Evolutionary conservation across 2,888 invertebrate species (phyloP), one percentile per base, ranked within the genome.

Genomic region (Suillia variegata): DNA sequence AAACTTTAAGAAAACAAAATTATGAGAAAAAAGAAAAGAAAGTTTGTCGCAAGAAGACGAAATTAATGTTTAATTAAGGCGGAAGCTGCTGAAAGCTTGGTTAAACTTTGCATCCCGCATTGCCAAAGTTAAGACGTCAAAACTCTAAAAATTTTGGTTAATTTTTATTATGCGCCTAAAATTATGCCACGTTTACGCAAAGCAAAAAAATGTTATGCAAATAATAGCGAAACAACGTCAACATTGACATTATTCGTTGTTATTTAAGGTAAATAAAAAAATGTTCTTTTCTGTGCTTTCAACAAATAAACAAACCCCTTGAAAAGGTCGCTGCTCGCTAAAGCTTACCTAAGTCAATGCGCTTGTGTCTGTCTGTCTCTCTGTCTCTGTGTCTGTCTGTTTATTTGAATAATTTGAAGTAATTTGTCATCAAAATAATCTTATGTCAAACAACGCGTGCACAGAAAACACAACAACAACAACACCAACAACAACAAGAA

Each of bases 131-230:
- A 10, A 26, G 26, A 26, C 10, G 10, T 6, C 49, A 12, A 49
- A 13, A 21, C 49, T 49, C 21, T 24, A 18, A n/a, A 58, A 54
- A 49, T 58, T 57, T 59, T 57, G 63, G 55, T 61, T 59, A 58
- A 55, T 55, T 55, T 56, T 51, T 53, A 59, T 62, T 58, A 66
- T 63, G 64, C 64, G 64, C 58, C 59, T 65, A 71, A 73, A 58
- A 73, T 71, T 61, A 53, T 71, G 72, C 70, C 73, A 65, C 71
- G 71, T 70, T 71, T 71, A 71, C n/a, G n/a, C n/a, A n/a, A n/a
- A n/a, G n/a, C n/a, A 26, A 26, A 26, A 26, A 26, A 26, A 26
- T 26, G 26, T 26, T 26, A 26, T 26, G 26, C 26, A 5, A 26
- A 5, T 10, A 26, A 26, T 6, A 26, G 10, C 5, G 10, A 26